Percentiles rank a stretch among this genome's conserved stretches.
Evolutionary conservation across 2,113 vertebrate genomes (phyloP).

Genomic region (Poeciliopsis turrubarensis): DNA sequence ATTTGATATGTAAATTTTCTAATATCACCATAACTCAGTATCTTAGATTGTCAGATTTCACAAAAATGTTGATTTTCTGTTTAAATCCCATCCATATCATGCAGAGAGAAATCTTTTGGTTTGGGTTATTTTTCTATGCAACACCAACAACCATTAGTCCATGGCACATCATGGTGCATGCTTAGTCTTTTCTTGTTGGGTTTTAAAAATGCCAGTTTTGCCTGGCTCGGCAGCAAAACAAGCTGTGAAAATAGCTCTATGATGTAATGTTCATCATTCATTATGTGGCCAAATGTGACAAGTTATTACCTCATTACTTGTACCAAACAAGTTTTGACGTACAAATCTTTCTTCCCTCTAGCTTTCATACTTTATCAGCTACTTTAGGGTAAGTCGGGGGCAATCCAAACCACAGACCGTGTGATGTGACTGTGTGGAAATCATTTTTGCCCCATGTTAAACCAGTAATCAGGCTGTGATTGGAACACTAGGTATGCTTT

Average conservation of each 20-base stretch:
- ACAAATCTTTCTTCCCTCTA: constrained; percentile 12
- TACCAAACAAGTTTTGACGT: constrained; percentile 27
- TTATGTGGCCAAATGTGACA: constrained; percentile 36
- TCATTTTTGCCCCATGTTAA: constrained; percentile 47
- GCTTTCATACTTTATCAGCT: constrained; percentile 21
- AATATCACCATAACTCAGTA: too few species aligned
- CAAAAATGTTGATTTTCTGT: too few species aligned
- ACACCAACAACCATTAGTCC: too few species aligned
- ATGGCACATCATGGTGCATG: too few species aligned
- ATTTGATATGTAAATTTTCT: too few species aligned
- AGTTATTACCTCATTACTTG: constrained; percentile 24
- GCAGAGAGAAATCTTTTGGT: too few species aligned
- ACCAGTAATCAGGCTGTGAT: constrained; percentile 44
- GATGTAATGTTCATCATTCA: constrained; percentile 53
- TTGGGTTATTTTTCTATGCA: too few species aligned
- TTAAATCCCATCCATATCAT: too few species aligned
- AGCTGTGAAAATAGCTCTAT: constrained; percentile 29
- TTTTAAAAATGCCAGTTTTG: constrained; percentile 19
- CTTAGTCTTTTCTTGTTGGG: too few species aligned
- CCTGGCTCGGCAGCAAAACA: constrained; percentile 3
- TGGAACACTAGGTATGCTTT: constrained; percentile 43
- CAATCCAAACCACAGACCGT: constrained; percentile 53
- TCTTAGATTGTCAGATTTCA: too few species aligned
- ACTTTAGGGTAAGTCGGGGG: constrained; percentile 21
- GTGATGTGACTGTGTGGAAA: constrained; percentile 47